Base-by-base conservation (phyloP, 2,888 invertebrate species). In the Drosophila acutilabella region DNA sequence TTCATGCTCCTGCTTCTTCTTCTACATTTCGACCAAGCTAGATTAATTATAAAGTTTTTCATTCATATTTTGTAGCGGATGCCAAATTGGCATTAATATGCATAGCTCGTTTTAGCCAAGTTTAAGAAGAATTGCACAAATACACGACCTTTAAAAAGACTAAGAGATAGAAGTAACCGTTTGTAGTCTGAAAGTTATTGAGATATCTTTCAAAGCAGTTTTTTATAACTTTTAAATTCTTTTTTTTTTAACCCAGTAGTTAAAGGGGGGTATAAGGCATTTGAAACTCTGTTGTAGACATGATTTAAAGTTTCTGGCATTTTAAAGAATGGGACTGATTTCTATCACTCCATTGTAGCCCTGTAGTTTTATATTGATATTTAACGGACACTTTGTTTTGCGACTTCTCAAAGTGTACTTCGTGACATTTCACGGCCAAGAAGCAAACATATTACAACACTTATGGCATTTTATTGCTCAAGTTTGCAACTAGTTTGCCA, bases 41-140 rank as follows among this genome's bases (percentile, higher is more conserved):
- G 71, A 77, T 83, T 83, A 88, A 88, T 83, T 83, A 88, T 86
- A 87, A 74, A 83, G 65, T 72, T 79, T 56, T 47, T 74, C 73
- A 78, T 75, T 78, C 73, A 74, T 78, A 70, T 64, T 67, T 64
- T 66, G 56, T 56, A 70, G 54, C 58, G 45, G 10, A 52, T 59
- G 41, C 13, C 40, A 51, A 69, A 66, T 71, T 70, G 71, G 66
- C 81, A 89, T 89, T 83, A 80, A 83, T 83, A 86, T 83, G 89
- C 83, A 86, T 64, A 68, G 56, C 74, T 48, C 56, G 64, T 64
- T 71, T 74, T 69, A 70, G 69, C 81, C 81, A 68, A 65, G 78
- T 87, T 81, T 47, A 16, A 18, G n/a, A 26, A 20, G 23, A 38
- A 26, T 57, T 33, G 23, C 42, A n/a, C 23, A 36, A 2, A 33